Conservation (phyloP, 2,888 invertebrate species). For the Pteria penguin region DNA sequence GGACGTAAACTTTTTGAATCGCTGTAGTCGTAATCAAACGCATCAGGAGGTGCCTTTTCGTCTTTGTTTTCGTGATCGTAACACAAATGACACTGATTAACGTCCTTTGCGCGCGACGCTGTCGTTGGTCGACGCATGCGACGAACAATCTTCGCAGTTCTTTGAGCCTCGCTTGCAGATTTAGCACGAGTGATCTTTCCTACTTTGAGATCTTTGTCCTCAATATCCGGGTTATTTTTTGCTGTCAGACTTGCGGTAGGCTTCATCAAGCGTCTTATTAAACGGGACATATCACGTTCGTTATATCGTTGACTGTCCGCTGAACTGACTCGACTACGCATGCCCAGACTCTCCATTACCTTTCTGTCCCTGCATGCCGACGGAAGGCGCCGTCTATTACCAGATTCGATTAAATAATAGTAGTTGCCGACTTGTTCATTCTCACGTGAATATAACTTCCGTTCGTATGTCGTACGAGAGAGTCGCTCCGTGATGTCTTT, state of each 20-base stretch:
- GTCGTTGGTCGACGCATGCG: slow-evolving; percentile 62
- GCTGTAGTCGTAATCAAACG: slow-evolving; percentile 58
- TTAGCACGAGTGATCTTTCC: slow-evolving; percentile 55
- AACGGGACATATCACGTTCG: slow-evolving; percentile 55
- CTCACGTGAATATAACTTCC: slow-evolving; percentile 53
- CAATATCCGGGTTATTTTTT: slow-evolving; percentile 35
- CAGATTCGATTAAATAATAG: slow-evolving; percentile 45
- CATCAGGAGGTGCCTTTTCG: slow-evolving; percentile 42
- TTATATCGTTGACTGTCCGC: slow-evolving; percentile 42
- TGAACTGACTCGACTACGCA: slow-evolving; percentile 5
- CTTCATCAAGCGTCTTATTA: slow-evolving; percentile 55
- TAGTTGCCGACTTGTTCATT: slow-evolving; percentile 54
- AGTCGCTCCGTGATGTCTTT: slow-evolving; percentile 57
- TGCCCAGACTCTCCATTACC: slow-evolving; percentile 36
- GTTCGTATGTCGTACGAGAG: slow-evolving; percentile 52
- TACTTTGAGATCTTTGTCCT: slow-evolving; percentile 51
- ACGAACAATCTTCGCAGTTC: slow-evolving; percentile 42
- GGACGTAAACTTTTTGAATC: slow-evolving; percentile 51
- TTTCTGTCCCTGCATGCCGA: slow-evolving; percentile 49
- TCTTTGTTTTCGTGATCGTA: slow-evolving; percentile 56
- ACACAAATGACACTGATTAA: slow-evolving; percentile 59
- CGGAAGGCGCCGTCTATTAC: slow-evolving; percentile 47
- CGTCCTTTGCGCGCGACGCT: slow-evolving; percentile 57
- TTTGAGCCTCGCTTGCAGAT: slow-evolving; percentile 36
- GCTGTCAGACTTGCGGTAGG: slow-evolving; percentile 52